phyloP scores from a whole-genome alignment of 2,888 invertebrate species.

The Ellobium chinense region DNA sequence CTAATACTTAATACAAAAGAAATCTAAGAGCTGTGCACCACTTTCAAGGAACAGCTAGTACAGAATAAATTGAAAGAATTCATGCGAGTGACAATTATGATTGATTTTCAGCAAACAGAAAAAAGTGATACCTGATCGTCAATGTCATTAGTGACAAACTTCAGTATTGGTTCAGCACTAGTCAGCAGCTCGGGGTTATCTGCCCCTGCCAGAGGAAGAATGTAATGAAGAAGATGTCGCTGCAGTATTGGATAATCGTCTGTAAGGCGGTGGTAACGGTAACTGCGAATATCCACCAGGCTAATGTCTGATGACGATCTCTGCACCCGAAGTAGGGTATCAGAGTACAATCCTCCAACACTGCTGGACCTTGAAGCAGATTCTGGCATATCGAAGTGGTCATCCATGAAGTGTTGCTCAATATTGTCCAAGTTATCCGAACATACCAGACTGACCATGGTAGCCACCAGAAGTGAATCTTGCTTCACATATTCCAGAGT shows the following conservation, averaged over 20 bases:
- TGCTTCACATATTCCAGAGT: conserved; percentile 73
- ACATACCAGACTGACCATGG: conserved; percentile 72
- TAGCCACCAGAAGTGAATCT: conserved; percentile 72
- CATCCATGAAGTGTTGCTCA: conserved; percentile 63
- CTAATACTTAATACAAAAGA: too few relatives aligned
- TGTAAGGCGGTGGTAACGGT: conserved; percentile 70
- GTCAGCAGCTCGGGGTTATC: conserved; percentile 68
- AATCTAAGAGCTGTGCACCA: too few relatives aligned
- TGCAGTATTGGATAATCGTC: conserved; percentile 70
- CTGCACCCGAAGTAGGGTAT: conserved; percentile 30
- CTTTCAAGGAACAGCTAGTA: too few relatives aligned
- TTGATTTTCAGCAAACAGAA: too few relatives aligned
- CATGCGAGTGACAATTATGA: too few relatives aligned
- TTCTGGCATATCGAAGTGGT: conserved; percentile 56
- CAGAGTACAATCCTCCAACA: conserved; percentile 2
- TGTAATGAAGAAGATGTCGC: conserved; percentile 68
- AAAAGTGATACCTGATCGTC: conserved; percentile 53
- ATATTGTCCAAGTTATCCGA: conserved; percentile 71
- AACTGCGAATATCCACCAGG: conserved; percentile 72
- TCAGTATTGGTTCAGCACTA: conserved; percentile 68
- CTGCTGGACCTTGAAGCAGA: conserved; percentile 2
- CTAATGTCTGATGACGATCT: conserved; percentile 66
- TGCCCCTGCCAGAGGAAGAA: conserved; percentile 70
- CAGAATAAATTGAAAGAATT: too few relatives aligned
- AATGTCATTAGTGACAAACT: conserved; percentile 70